These are phyloP conservation scores for Catostylus mosaicus DNA, from an alignment of 30 jellyfish, hydroid and myxozoan species.

Conservation along the genomic window DNA sequence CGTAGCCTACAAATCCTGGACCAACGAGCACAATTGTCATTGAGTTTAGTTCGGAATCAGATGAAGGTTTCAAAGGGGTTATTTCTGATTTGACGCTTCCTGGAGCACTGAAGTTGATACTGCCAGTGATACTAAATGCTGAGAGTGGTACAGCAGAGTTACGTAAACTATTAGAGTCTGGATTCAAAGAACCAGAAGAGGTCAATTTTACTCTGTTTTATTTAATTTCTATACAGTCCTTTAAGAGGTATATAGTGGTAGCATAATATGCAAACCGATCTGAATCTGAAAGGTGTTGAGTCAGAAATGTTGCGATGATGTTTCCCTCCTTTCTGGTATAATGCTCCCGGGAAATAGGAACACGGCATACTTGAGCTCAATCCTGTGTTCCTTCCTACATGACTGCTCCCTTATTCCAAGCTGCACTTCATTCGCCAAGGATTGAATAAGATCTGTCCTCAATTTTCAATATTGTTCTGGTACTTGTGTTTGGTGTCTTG, in stretches of 20 bases:
- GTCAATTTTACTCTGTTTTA: not conserved
- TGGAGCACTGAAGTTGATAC: not conserved
- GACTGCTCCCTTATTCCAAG: no score
- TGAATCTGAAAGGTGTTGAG: no score
- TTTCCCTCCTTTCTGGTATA: no score
- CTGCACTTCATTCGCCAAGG: no score
- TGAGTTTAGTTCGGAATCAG: conserved; percentile 5
- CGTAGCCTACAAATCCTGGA: conserved; percentile 32
- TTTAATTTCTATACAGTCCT: not conserved
- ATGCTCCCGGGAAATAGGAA: no score
- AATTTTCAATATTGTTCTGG: no score
- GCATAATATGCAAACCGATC: no score
- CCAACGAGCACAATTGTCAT: conserved; percentile 35
- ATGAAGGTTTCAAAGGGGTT: not conserved
- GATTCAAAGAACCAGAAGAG: not conserved
- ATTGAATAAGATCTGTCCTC: no score
- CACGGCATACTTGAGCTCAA: no score
- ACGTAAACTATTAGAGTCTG: not conserved
- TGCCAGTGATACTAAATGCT: not conserved
- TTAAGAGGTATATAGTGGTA: not conserved
- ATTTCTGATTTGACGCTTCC: conserved; percentile 13
- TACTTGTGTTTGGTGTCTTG: no score
- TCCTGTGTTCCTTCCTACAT: no score
- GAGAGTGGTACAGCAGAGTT: conserved; percentile 1
- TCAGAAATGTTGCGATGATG: no score